Conservation (phyloP, 2,888 invertebrate species). For the Metacarcinus magister region DNA sequence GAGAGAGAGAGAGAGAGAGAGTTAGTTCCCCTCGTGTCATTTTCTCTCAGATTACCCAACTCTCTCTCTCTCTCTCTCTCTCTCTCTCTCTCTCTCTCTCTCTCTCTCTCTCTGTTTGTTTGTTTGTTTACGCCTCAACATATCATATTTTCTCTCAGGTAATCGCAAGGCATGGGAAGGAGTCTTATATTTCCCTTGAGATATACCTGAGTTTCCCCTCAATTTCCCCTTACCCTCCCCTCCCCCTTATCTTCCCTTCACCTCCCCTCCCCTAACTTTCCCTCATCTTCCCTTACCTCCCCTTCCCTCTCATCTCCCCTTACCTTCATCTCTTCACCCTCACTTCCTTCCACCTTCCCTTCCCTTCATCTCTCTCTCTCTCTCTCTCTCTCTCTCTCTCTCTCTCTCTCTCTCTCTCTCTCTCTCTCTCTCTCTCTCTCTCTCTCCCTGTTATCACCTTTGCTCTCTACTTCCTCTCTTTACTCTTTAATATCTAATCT, state of each 20-base stretch:
- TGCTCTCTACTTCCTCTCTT: not conserved
- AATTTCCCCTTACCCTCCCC: not conserved
- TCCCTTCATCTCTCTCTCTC: no score
- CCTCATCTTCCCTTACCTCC: not conserved
- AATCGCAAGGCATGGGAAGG: no score
- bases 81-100: not conserved
- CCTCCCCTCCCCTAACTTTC: not conserved
- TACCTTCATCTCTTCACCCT: not conserved
- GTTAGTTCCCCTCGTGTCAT: not conserved
- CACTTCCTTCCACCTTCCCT: not conserved
- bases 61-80: not conserved
- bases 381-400: not conserved
- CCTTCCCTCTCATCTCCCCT: not conserved
- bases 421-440: not conserved
- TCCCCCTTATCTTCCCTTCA: not conserved
- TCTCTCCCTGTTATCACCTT: not conserved
- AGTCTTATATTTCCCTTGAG: not conserved
- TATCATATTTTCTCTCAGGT: no score
- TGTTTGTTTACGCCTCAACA: not conserved
- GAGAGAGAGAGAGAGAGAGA: slow-evolving; percentile 26
- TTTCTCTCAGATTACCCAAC: no score
- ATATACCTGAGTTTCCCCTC: not conserved
- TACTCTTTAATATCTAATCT: not conserved
- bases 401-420: not conserved
- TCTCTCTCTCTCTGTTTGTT: not conserved